These are phyloP conservation scores for Elysia chlorotica DNA, from an alignment of 1,140 invertebrate species.

Conservation along the genomic window DNA sequence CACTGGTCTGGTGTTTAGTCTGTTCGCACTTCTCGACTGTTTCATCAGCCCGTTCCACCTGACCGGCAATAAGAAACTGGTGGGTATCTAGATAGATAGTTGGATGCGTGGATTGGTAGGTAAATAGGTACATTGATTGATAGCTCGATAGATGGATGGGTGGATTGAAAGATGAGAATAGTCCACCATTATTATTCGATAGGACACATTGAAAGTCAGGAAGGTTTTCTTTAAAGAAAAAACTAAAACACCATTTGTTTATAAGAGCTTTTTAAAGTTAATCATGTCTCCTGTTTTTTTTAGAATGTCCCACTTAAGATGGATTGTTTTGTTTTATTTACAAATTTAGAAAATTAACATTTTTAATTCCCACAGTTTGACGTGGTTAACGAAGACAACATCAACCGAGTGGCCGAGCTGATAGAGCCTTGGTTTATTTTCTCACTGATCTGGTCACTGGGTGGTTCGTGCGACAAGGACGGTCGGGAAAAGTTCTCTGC, in stretches of 20 bases:
- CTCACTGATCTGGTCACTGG: conserved; percentile 61
- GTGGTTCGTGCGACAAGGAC: conserved; percentile 60
- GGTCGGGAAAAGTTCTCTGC: conserved; percentile 56
- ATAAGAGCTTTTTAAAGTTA: no score
- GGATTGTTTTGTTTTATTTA: no score
- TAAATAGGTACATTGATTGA: no score
- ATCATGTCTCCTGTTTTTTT: no score
- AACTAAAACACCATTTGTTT: no score
- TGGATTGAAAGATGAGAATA: no score
- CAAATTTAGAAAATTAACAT: conserved; percentile 44
- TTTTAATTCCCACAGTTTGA: not conserved
- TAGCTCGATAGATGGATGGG: no score
- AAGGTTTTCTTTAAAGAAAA: not conserved
- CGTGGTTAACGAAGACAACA: conserved; percentile 45
- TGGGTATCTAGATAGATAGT: not conserved
- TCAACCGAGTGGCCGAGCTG: conserved; percentile 48
- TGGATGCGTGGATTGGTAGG: not conserved
- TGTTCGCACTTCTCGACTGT: conserved; percentile 59
- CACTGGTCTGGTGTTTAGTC: conserved; percentile 59
- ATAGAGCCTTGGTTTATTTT: conserved; percentile 64
- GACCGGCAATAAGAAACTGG: conserved; percentile 6
- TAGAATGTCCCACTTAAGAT: no score
- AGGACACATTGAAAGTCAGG: not conserved
- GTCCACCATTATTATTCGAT: not conserved
- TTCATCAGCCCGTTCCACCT: conserved; percentile 57